phyloP scores from a whole-genome alignment of 2,113 vertebrate genomes.

The Pristiophorus japonicus region DNA sequence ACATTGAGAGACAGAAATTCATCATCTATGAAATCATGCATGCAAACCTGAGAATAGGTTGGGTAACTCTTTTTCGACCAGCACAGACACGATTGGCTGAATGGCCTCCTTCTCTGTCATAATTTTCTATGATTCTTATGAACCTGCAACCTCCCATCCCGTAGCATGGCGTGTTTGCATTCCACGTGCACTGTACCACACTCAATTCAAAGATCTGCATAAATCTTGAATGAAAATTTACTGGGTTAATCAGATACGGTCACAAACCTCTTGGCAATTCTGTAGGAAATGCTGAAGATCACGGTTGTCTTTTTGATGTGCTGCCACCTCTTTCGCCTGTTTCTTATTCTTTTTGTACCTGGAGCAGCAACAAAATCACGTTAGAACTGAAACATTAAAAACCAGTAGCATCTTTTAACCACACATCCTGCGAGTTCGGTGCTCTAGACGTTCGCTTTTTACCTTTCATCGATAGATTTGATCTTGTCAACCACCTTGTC shows the following conservation, averaged over 20 bases:
- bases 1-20: background rate
- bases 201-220: background rate
- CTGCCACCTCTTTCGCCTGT: slow-evolving; percentile 64
- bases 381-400: background rate
- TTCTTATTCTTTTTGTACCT: slow-evolving; percentile 63
- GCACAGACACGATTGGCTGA: no score
- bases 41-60: no score
- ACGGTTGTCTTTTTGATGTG: slow-evolving; percentile 75
- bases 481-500: slow-evolving; percentile 78
- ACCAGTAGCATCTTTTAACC: slow-evolving; percentile 50
- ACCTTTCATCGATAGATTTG: slow-evolving; percentile 75
- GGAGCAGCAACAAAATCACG: slow-evolving; percentile 38
- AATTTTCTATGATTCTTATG: no score
- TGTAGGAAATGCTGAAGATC: slow-evolving; percentile 86
- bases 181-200: background rate
- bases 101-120: no score
- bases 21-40: background rate
- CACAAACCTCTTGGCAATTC: slow-evolving; percentile 79
- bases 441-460: slow-evolving; percentile 23
- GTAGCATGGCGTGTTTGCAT: background rate
- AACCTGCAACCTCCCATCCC: background rate
- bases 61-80: no score
- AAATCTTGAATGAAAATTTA: background rate
- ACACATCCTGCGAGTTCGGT: slow-evolving; percentile 41
- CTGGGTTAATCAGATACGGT: background rate